A percentile compares a stretch with the other conserved stretches of the same genome.
Conservation (phyloP, 2,113 vertebrate species). For the Podarcis cretensis region DNA sequence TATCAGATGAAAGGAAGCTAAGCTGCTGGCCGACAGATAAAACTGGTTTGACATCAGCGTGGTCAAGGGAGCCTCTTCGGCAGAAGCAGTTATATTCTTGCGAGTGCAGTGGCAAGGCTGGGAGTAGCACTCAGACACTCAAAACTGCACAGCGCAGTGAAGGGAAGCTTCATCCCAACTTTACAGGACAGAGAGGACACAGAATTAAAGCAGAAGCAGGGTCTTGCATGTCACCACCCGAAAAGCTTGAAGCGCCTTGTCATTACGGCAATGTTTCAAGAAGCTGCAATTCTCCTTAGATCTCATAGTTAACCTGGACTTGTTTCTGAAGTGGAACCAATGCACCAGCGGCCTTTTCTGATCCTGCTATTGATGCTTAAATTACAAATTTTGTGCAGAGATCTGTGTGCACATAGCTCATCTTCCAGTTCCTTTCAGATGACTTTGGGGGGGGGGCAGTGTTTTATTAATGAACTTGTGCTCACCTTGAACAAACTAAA, state of each 20-base stretch:
- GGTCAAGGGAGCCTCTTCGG: neutral
- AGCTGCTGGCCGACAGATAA: conserved; percentile 16
- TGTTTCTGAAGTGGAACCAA: too few species aligned
- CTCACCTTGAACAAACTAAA: neutral
- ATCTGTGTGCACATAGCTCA: too few species aligned
- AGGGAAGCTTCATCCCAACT: neutral
- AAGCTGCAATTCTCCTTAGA: too few species aligned
- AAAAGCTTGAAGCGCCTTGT: neutral
- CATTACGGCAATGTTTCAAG: neutral
- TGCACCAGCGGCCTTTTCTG: too few species aligned
- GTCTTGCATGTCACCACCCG: neutral
- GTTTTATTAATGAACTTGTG: neutral
- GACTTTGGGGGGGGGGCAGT: too few species aligned
- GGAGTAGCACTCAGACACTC: neutral
- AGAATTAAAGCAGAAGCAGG: neutral
- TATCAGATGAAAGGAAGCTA: neutral
- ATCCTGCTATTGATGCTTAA: too few species aligned
- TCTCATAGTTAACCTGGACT: too few species aligned
- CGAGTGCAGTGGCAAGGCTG: neutral
- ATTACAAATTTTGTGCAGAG: too few species aligned
- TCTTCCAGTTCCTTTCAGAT: too few species aligned
- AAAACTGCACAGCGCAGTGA: neutral
- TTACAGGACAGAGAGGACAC: too few species aligned
- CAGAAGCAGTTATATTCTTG: neutral
- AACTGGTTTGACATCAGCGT: neutral